These are phyloP conservation scores for Lithobates pipiens DNA, from an alignment of 2,797 vertebrate species.

Conservation along the genomic window DNA sequence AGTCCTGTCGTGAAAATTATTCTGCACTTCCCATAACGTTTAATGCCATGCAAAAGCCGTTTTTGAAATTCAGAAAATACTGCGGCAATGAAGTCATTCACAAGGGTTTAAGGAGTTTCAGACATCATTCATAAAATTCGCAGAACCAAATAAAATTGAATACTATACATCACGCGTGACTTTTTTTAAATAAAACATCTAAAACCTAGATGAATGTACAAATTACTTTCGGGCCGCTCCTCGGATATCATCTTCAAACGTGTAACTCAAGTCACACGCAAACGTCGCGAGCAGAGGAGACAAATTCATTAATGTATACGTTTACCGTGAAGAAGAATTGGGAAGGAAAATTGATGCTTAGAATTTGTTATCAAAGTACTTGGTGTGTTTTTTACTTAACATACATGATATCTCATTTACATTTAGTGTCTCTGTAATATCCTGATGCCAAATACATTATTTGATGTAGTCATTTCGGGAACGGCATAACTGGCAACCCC, in stretches of 20 bases:
- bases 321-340: slow-evolving; percentile 28
- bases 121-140: slow-evolving; percentile 61
- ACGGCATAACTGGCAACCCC: background rate
- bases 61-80: slow-evolving; percentile 58
- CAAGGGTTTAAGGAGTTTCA: slow-evolving; percentile 58
- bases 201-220: slow-evolving; percentile 60
- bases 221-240: slow-evolving; percentile 56
- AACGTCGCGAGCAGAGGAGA: slow-evolving; percentile 7
- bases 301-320: slow-evolving; percentile 57
- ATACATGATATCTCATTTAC: slow-evolving; percentile 52
- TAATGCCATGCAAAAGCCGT: slow-evolving; percentile 56
- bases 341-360: slow-evolving; percentile 35
- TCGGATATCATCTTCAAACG: slow-evolving; percentile 59
- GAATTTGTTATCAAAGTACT: slow-evolving; percentile 36
- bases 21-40: slow-evolving; percentile 20
- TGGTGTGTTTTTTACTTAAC: slow-evolving; percentile 20
- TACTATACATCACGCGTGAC: slow-evolving; percentile 54
- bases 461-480: background rate
- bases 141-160: slow-evolving; percentile 63
- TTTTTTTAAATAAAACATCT: slow-evolving; percentile 61
- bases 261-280: slow-evolving; percentile 55
- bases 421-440: slow-evolving; percentile 25
- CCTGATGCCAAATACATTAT: background rate
- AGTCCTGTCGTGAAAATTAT: slow-evolving; percentile 36
- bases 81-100: slow-evolving; percentile 60